Evolutionary conservation across 2,888 invertebrate genomes (phyloP), one percentile per base, ranked within the genome.

Genomic region (Oscheius myriophilus): DNA sequence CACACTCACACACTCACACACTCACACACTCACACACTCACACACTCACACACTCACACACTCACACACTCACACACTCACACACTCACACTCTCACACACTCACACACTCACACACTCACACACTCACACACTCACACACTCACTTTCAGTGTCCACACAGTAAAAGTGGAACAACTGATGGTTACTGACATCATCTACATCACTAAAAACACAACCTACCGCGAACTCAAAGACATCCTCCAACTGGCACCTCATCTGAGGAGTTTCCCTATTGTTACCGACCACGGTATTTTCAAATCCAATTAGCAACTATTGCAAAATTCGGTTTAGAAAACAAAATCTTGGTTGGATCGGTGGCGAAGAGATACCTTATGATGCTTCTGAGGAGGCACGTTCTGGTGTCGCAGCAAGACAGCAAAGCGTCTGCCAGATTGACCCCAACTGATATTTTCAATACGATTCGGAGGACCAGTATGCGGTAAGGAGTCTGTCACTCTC

Each of bases 111-210:
- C n/a, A n/a, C n/a, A n/a, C n/a, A 49, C 25, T 26, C n/a, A n/a
- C n/a, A n/a, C n/a, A n/a, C n/a, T n/a, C n/a, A n/a, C n/a, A n/a
- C n/a, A n/a, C n/a, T n/a, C n/a, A n/a, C n/a, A 54, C 53, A 6
- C 33, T 33, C 33, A 3, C 39, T 57, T 71, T 18, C 65, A 79
- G 79, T 39, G 81, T 80, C 11, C 78, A 81, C 61, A 76, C 78
- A 23, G 75, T 81, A 3, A 78, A 78, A 71, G 96, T 96, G 18
- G 95, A 96, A 88, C 94, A 96, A 87, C 95, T 97, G 86, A 97
- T 97, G 96, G 91, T 95, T 18, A 83, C 82, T 55, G 85, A 87
- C 53, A 84, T 87, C 21, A 81, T 85, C 55, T 86, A 79, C 67
- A 80, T 88, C 49, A 85, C 94, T 85, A 92, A 92, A 70, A 75